phyloP scores from a whole-genome alignment of 1,140 invertebrate genomes.

The Episyrphus balteatus region DNA sequence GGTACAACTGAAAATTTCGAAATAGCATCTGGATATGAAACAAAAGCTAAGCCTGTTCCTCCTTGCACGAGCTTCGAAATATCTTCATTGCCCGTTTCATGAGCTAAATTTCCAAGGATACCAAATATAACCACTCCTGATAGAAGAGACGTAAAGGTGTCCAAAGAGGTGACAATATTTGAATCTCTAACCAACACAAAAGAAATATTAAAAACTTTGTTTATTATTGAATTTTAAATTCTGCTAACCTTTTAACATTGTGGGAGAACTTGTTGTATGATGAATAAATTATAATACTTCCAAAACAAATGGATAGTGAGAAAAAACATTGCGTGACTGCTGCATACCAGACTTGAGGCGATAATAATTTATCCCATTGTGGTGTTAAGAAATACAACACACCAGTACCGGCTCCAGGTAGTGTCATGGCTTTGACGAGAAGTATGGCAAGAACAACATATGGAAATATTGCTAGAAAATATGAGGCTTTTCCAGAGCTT shows the following conservation, averaged over 20 bases:
- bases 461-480: constrained; percentile 71
- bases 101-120: constrained; percentile 53
- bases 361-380: constrained; percentile 44
- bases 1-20: constrained; percentile 60
- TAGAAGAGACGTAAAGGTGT: constrained; percentile 58
- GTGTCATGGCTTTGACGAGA: constrained; percentile 54
- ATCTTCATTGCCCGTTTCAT: constrained; percentile 40
- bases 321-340: constrained; percentile 68
- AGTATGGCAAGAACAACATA: constrained; percentile 65
- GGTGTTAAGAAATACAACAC: constrained; percentile 55
- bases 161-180: constrained; percentile 50
- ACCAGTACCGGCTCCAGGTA: constrained; percentile 58
- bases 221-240: constrained; percentile 40
- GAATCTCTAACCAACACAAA: constrained; percentile 41
- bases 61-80: constrained; percentile 44
- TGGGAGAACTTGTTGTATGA: constrained; percentile 70
- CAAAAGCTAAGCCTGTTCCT: constrained; percentile 61
- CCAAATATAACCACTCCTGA: constrained; percentile 67
- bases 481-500: constrained; percentile 58
- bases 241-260: constrained; percentile 71
- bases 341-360: constrained; percentile 58
- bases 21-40: constrained; percentile 78
- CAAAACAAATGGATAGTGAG: constrained; percentile 62
- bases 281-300: constrained; percentile 61
- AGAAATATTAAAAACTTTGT: background rate